Base-by-base conservation (phyloP, 2,888 invertebrate genomes). In the Petrolisthes cinctipes region DNA sequence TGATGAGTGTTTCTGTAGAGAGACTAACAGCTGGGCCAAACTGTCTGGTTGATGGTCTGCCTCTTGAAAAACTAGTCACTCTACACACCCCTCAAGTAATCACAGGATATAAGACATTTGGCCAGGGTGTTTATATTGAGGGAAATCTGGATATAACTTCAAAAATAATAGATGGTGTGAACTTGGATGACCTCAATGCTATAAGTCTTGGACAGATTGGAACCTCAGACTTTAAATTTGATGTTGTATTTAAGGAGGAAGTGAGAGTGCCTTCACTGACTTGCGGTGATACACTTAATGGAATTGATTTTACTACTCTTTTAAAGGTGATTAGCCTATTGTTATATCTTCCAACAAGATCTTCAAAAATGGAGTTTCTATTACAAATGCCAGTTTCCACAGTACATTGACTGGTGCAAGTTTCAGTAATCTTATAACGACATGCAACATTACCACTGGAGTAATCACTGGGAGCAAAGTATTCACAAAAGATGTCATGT, bases 131-230 rank as follows among this genome's bases (percentile, higher is more conserved):
- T 0, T 80, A 73, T 23, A 84, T 87, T n/a, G 37, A 75, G 56
- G 84, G 87, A 9, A 53, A 83, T 54, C 66, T 87, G 56, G 61
- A 87, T 17, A 75, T 87, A 73, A 9, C 79, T n/a, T 84, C 83
- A 3, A 87, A 80, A 37, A 54, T 87, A 14, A 53, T 87, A 5
- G 87, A 81, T 81, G 84, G 87, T 4, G 83, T 87, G 0, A 84
- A 84, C n/a, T 53, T 87, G 37, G 84, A 81, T 17, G 61, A 75
- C 9, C 53, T 83, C 0, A 75, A 80, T 66, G 81, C 86, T 5
- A n/a, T n/a, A n/a, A 87, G 73, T 54, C 51, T 81, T 11, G 7
- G 20, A 7, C 20, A 75, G 6, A 66, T 56, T 5, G 56, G 53
- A 5, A 57, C 83, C 17, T 54, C 54, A 37, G 75, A 75, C 20